Base-by-base conservation (phyloP, 1,140 invertebrate genomes). In the Armadillidium nasatum region DNA sequence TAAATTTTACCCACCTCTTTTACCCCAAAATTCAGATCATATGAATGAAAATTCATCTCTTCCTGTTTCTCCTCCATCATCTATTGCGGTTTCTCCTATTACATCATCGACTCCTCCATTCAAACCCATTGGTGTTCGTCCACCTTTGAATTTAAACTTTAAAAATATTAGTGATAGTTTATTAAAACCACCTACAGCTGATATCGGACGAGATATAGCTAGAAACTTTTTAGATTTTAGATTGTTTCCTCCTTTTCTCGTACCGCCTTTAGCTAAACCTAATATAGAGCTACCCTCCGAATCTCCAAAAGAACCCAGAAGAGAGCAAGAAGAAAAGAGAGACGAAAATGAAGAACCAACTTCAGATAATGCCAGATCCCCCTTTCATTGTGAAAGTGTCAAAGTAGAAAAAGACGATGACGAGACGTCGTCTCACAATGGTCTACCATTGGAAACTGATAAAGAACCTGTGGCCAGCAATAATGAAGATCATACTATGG, bases 1-100 rank as follows among this genome's bases (percentile, higher is more conserved):
- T 86, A 95, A 96, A 86, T 94, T 94, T 84, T 94, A 96, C 86
- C 94, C 94, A 79, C 94, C 94, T 54, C 86, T 96, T 80, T 87
- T 94, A 82, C 91, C 93, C 75, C 92, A 94, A 83, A 86, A 94
- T 81, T 90, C 90, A 71, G 89, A 90, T 78, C 22, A 68, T 15
- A 85, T 86, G 72, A 91, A 91, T 79, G 81, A 84, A 77, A 76
- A 80, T 71, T 79, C 80, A 22, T 80, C 81, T 21, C 80, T 72
- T 7, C 80, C 76, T 7, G 77, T 80, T 50, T 74, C 78, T 71
- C 75, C 76, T 68, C 76, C 78, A 43, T 72, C 80, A 13, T 77
- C 76, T 66, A 54, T 60, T 2, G 72, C 44, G 10, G 77, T 67
- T 19, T 46, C 75, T n/a, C 77, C 77, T 11, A 76, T 76, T 23